Base-by-base conservation (phyloP, 2,797 vertebrate genomes). In the Parauchenoglanis punctatus region DNA sequence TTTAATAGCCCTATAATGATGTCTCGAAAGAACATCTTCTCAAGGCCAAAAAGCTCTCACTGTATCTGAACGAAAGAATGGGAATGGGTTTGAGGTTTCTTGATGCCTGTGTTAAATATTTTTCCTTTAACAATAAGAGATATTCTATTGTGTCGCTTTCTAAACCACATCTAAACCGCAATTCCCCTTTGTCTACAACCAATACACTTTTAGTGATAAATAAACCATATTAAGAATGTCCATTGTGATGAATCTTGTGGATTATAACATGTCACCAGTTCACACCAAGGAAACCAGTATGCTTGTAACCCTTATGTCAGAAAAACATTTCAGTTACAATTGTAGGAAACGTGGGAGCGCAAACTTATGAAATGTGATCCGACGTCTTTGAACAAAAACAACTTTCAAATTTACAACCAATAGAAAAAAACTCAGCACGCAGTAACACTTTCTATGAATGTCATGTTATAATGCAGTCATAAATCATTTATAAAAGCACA, bases 1-100 rank as follows among this genome's bases (percentile, higher is more conserved):
- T 59, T 58, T 58, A 44, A 73, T 70, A 87, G 28, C 67, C 25
- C 78, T 81, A 31, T 72, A 70, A 54, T 58, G 54, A 78, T 76
- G 70, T 56, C 52, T 61, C 7, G 56, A 40, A 20, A 85, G 18
- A 83, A 72, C 15, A 25, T 8, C 12, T 10, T 81, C 78, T 44
- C 20, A 46, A 61, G 58, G 56, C 78, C 35, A 40, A 28, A 63
- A 46, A 63, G 20, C 78, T 81, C 35, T 8, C 13, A 44, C 10
- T 46, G 7, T 63, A 63, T 81, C 58, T 81, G 25, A 49, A 63
- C 46, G 40, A 61, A 25, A 23, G 54, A 81, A 15, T 13, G 78
- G 35, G 31, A 81, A 15, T 13, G 78, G 5, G 12, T 61, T 81
- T 46, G 20, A 11, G 18, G 8, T 61, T 61, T 61, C 56, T 13